These are phyloP conservation scores for Tachuris rubrigastra DNA, from an alignment of 2,113 vertebrate species.

Conservation along the genomic window DNA sequence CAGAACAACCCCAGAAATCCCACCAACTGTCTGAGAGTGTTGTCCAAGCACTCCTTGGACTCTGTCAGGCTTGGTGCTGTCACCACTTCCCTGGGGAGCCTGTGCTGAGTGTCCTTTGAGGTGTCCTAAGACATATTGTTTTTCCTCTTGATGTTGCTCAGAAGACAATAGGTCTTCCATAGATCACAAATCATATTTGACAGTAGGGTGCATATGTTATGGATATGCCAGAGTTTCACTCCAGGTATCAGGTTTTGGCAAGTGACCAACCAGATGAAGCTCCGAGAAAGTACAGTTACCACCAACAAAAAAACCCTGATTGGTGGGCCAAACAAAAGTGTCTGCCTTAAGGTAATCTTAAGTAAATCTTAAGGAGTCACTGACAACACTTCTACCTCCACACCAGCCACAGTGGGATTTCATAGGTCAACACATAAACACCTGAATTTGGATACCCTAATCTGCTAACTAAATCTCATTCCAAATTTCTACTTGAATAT, in stretches of 20 bases:
- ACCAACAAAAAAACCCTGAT: not conserved
- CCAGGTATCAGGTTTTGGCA: not conserved
- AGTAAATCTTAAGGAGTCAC: not conserved
- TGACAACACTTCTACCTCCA: not conserved
- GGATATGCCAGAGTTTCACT: not conserved
- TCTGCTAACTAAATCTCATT: constrained; percentile 1
- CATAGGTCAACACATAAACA: not conserved
- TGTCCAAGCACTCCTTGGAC: not conserved
- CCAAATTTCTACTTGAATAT: constrained; percentile 1
- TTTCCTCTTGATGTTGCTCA: not conserved
- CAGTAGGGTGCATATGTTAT: not conserved
- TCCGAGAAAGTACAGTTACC: not conserved
- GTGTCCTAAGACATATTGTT: not conserved
- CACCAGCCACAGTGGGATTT: not conserved
- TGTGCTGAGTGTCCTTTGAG: not conserved
- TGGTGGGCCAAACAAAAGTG: not conserved
- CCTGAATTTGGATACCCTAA: not conserved
- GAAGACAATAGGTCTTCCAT: not conserved
- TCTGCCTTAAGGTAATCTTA: not conserved
- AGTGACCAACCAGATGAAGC: not conserved
- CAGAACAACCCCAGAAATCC: not conserved
- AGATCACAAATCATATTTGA: not conserved
- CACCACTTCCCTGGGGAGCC: accelerated
- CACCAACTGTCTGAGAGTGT: not conserved
- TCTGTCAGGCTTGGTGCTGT: not conserved